phyloP scores from a whole-genome alignment of 2,888 invertebrate species.

The Ferrisia virgata region DNA sequence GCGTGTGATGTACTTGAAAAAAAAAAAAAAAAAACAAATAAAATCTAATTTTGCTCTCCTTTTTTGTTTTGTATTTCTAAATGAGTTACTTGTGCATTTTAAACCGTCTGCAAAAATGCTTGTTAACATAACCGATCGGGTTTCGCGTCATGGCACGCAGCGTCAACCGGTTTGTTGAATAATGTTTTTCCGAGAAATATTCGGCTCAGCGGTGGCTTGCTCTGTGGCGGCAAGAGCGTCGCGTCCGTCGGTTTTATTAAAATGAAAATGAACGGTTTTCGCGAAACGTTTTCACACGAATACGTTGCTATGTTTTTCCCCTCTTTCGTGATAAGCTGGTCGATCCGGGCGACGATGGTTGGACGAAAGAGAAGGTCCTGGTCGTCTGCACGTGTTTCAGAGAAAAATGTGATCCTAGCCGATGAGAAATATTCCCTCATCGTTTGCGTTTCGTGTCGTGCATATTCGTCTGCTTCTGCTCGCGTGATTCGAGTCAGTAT shows the following conservation, averaged over 20 bases:
- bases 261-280: conserved; percentile 14
- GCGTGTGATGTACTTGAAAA: no score
- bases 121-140: conserved; percentile 20
- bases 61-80: background rate
- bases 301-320: background rate
- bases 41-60: background rate
- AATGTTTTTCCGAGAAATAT: conserved; percentile 5
- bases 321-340: background rate
- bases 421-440: no score
- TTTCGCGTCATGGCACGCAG: no score
- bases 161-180: conserved; percentile 22
- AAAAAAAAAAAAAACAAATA: no score
- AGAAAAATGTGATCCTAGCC: no score
- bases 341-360: background rate
- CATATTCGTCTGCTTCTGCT: no score
- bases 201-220: background rate
- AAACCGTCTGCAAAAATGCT: conserved; percentile 17
- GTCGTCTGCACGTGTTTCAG: background rate
- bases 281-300: conserved; percentile 1
- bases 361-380: background rate
- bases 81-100: background rate
- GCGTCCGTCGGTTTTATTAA: background rate
- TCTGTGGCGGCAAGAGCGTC: background rate
- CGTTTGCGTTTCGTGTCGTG: no score
- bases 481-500: no score